Evolutionary conservation across 2,113 vertebrate species (phyloP).

Genomic region (Cavia aperea): DNA sequence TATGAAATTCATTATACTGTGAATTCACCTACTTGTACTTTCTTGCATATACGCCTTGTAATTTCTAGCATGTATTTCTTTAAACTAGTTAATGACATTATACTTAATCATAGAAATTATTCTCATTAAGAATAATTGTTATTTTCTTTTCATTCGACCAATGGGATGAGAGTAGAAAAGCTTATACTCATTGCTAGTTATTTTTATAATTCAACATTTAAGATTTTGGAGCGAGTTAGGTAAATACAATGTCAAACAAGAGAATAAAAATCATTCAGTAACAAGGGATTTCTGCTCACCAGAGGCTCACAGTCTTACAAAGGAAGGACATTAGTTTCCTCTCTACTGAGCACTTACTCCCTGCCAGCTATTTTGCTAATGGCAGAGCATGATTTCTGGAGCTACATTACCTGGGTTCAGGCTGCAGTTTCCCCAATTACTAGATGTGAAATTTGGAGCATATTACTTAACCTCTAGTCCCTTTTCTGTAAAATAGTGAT

Average conservation of each 20-base stretch:
- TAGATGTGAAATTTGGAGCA: not conserved
- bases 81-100: conserved; percentile 15
- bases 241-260: not conserved
- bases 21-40: not conserved
- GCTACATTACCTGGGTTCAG: not conserved
- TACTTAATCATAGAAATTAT: not conserved
- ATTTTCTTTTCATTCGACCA: not conserved
- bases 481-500: conserved; percentile 37
- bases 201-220: not conserved
- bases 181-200: not conserved
- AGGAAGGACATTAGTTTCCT: not conserved
- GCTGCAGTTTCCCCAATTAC: not conserved
- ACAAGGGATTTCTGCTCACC: not conserved
- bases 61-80: not conserved
- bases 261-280: not conserved
- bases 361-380: not conserved
- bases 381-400: not conserved
- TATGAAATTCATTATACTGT: not conserved
- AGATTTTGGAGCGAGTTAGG: not conserved
- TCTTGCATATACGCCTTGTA: not conserved
- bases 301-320: not conserved
- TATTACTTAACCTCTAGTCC: conserved; percentile 6
- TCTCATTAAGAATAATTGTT: not conserved
- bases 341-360: not conserved
- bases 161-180: not conserved